Percentiles rank a stretch among this genome's conserved stretches.
phyloP scores from a whole-genome alignment of 2,797 vertebrate species.

The Epinephelus awoara region DNA sequence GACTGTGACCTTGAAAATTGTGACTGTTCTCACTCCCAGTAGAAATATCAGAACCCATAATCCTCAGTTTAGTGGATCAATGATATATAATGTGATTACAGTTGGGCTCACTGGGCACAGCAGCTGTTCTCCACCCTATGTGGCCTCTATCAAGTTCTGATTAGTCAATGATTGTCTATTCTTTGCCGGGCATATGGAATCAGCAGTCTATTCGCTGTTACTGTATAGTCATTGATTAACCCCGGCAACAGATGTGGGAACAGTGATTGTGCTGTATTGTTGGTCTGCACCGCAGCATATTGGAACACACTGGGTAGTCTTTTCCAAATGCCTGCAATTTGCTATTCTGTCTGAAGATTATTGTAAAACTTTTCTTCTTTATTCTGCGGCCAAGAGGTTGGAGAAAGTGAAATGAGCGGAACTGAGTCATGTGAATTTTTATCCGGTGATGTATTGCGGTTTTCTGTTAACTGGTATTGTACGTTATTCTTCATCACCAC shows the following conservation, averaged over 20 bases:
- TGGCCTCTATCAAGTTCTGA: conserved; percentile 78
- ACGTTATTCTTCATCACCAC: not conserved
- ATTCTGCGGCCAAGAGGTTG: conserved; percentile 32
- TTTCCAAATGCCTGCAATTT: conserved; percentile 74
- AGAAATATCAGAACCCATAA: conserved; percentile 66
- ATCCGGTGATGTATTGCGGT: conserved; percentile 17
- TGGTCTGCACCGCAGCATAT: conserved; percentile 59
- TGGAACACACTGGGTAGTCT: conserved; percentile 66
- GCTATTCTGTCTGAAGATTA: conserved; percentile 63
- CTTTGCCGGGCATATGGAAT: conserved; percentile 80
- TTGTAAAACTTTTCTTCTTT: conserved; percentile 60
- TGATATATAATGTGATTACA: conserved; percentile 80
- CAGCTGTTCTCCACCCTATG: conserved; percentile 74
- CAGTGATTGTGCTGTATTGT: conserved; percentile 79
- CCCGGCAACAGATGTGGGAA: conserved; percentile 72
- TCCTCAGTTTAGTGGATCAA: conserved; percentile 75
- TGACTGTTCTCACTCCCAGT: conserved; percentile 39
- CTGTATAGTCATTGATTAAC: conserved; percentile 85
- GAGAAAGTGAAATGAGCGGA: conserved; percentile 19
- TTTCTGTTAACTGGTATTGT: not conserved
- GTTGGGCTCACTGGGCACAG: conserved; percentile 62
- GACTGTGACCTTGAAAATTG: conserved; percentile 42
- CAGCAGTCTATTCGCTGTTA: conserved; percentile 78
- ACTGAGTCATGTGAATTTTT: conserved; percentile 48
- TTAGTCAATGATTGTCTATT: conserved; percentile 84